Percentiles rank a stretch among this genome's conserved stretches.
Conservation (phyloP, 2,113 vertebrate genomes). For the Anarrhichthys ocellatus region DNA sequence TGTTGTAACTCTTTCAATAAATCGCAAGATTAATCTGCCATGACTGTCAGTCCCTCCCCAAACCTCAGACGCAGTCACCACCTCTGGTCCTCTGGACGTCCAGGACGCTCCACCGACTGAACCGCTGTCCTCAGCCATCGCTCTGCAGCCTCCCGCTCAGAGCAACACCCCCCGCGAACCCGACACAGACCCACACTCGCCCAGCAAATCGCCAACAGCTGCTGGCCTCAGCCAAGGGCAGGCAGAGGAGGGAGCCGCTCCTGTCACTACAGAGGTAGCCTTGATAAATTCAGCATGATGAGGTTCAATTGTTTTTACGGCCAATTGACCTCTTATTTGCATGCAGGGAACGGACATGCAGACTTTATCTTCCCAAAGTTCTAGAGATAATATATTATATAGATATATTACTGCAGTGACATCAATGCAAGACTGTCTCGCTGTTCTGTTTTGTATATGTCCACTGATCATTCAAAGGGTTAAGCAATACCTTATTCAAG, state of each 20-base stretch:
- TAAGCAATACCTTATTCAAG: background rate
- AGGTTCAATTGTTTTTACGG: background rate
- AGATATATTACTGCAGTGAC: background rate
- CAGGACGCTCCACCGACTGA: constrained; percentile 78
- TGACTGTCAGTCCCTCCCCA: constrained; percentile 8
- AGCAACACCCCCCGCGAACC: constrained; percentile 73
- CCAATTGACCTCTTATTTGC: constrained; percentile 10
- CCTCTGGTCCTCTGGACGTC: constrained; percentile 20
- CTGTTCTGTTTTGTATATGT: background rate
- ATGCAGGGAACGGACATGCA: background rate
- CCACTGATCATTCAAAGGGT: background rate
- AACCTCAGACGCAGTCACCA: constrained; percentile 11
- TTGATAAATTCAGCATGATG: background rate
- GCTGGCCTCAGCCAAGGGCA: constrained; percentile 6
- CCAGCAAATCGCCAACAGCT: background rate
- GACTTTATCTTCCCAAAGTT: background rate
- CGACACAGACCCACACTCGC: background rate
- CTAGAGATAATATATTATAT: background rate
- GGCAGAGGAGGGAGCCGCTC: background rate
- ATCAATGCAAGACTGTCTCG: background rate
- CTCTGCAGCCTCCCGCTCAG: constrained; percentile 89
- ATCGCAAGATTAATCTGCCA: background rate
- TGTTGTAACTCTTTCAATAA: background rate
- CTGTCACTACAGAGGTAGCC: constrained; percentile 59
- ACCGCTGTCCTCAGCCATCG: constrained; percentile 83